These are phyloP conservation scores for Neodiprion virginianus DNA, from an alignment of 1,140 invertebrate species.

Conservation along the genomic window DNA sequence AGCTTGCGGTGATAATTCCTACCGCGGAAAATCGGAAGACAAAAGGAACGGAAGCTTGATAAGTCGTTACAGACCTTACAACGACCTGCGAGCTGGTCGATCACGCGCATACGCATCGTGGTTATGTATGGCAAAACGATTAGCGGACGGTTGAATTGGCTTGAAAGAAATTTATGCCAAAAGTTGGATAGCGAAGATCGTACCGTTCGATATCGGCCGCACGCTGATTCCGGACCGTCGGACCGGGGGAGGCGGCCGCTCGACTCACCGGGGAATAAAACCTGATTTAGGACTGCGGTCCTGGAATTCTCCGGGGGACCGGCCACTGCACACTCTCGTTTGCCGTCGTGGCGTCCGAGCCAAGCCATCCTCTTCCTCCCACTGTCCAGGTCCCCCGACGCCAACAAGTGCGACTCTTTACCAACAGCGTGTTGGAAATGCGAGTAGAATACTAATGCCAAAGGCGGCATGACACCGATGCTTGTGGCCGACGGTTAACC, in stretches of 20 bases:
- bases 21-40: too few species aligned
- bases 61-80: too few species aligned
- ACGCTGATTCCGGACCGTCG: conserved; percentile 15
- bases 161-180: not conserved
- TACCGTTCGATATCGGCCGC: not conserved
- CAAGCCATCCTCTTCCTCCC: conserved; percentile 40
- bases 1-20: too few species aligned
- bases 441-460: conserved; percentile 49
- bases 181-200: conserved; percentile 2
- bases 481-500: not conserved
- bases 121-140: not conserved
- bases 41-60: too few species aligned
- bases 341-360: conserved; percentile 50
- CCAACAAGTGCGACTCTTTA: conserved; percentile 60
- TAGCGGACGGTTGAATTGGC: not conserved
- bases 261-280: conserved; percentile 53
- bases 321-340: conserved; percentile 54
- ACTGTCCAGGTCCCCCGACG: conserved; percentile 46
- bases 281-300: conserved; percentile 61
- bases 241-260: conserved; percentile 43
- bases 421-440: conserved; percentile 52
- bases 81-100: too few species aligned
- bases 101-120: too few species aligned
- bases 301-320: conserved; percentile 54
- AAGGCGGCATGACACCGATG: not conserved